Conservation (phyloP, 2,113 vertebrate genomes). For the Mixornis gularis region DNA sequence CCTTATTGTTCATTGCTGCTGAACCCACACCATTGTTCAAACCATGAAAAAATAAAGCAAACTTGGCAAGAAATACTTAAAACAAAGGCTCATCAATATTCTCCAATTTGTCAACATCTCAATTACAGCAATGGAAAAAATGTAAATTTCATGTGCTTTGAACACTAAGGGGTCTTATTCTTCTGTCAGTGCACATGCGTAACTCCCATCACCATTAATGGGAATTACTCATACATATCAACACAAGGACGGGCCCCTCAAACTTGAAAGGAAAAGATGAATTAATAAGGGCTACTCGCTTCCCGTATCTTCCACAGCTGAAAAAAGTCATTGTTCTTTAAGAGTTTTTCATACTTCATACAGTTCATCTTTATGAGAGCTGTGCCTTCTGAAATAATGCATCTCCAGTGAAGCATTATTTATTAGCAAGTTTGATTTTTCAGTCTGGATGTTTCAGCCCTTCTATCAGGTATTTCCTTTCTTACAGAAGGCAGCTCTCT, state of each 20-base stretch:
- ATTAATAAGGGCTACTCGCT: conserved; percentile 64
- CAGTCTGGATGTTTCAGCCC: conserved; percentile 14
- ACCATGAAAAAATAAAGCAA: conserved; percentile 77
- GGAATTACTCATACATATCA: conserved; percentile 78
- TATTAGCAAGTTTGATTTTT: conserved; percentile 61
- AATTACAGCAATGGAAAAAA: conserved; percentile 79
- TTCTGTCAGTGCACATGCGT: conserved; percentile 74
- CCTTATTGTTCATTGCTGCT: conserved; percentile 73
- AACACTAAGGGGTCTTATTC: conserved; percentile 77
- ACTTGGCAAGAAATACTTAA: conserved; percentile 79
- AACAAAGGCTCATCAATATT: conserved; percentile 80
- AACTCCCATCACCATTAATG: conserved; percentile 75
- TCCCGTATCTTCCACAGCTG: conserved; percentile 63
- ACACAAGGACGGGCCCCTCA: conserved; percentile 61
- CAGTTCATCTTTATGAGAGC: conserved; percentile 58
- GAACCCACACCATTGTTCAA: conserved; percentile 78
- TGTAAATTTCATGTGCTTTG: conserved; percentile 77
- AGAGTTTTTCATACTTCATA: conserved; percentile 66
- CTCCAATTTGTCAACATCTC: conserved; percentile 82
- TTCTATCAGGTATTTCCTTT: conserved; percentile 28
- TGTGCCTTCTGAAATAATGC: conserved; percentile 53
- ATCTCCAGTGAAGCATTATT: conserved; percentile 55
- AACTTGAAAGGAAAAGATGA: conserved; percentile 66
- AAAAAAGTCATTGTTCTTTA: conserved; percentile 68
- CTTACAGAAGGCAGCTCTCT: conserved; percentile 21